Conservation (phyloP, 2,888 invertebrate genomes). For the Nysson spinosus region DNA sequence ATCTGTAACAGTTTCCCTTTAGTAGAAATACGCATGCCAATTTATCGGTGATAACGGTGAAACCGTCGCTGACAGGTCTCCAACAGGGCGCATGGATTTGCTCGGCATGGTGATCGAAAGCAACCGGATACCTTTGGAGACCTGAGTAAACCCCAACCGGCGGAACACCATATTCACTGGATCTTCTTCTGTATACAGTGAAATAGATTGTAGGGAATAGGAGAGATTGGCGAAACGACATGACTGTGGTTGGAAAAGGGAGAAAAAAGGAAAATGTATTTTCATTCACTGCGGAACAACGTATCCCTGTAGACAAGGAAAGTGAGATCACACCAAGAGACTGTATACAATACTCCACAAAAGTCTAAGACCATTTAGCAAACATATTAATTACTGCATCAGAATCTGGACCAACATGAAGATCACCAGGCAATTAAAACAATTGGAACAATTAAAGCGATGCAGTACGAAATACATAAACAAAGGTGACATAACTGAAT, state of each 20-base stretch:
- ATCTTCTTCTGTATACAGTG: slow-evolving; percentile 17
- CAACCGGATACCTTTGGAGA: slow-evolving; percentile 35
- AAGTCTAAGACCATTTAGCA: no score
- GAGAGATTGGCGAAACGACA: slow-evolving; percentile 18
- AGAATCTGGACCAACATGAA: no score
- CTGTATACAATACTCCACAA: no score
- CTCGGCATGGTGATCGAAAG: slow-evolving; percentile 38
- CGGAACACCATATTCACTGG: slow-evolving; percentile 33
- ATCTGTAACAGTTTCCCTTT: background rate
- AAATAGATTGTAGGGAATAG: slow-evolving; percentile 4
- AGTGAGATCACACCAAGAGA: slow-evolving; percentile 24
- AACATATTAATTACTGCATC: no score
- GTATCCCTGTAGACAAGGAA: slow-evolving; percentile 32
- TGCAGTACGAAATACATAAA: no score
- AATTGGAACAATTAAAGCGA: no score
- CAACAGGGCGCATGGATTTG: slow-evolving; percentile 25
- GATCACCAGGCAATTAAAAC: no score
- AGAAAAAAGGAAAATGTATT: slow-evolving; percentile 38
- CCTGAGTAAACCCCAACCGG: slow-evolving; percentile 39
- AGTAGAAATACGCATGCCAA: background rate
- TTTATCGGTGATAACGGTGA: slow-evolving; percentile 20
- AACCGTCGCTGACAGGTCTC: slow-evolving; percentile 17
- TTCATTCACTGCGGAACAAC: slow-evolving; percentile 34
- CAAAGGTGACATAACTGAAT: slow-evolving; percentile 14
- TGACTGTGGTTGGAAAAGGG: slow-evolving; percentile 10